Conservation (phyloP, 1,140 invertebrate species). For the Drosophila bipectinata region DNA sequence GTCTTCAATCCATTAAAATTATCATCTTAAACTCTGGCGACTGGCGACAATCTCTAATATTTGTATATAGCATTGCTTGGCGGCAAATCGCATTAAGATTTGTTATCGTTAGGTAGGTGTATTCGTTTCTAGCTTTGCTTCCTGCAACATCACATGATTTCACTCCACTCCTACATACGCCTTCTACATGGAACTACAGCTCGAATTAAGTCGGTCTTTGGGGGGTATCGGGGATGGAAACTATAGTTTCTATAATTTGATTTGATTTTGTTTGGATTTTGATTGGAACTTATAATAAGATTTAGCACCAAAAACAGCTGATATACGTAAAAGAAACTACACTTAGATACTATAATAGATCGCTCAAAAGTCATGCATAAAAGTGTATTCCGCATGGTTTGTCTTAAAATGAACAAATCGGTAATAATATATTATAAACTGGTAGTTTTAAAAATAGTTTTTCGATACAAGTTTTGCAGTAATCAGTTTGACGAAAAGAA, state of each 20-base stretch:
- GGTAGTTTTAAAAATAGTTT: slow-evolving; percentile 54
- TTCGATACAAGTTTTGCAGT: slow-evolving; percentile 21
- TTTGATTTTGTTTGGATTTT: slow-evolving; percentile 40
- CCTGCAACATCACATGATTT: slow-evolving; percentile 79
- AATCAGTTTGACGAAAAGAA: slow-evolving; percentile 48
- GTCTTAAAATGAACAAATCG: slow-evolving; percentile 60
- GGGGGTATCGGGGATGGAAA: slow-evolving; percentile 17
- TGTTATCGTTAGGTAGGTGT: slow-evolving; percentile 73
- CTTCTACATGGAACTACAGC: slow-evolving; percentile 19
- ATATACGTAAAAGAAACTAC: slow-evolving; percentile 70
- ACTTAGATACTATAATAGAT: slow-evolving; percentile 74
- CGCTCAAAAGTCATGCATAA: slow-evolving; percentile 62
- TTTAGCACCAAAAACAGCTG: slow-evolving; percentile 79
- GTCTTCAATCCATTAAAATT: slow-evolving; percentile 10
- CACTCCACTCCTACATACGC: slow-evolving; percentile 12
- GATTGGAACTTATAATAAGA: slow-evolving; percentile 59
- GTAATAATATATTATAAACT: slow-evolving; percentile 28
- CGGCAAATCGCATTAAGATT: slow-evolving; percentile 44
- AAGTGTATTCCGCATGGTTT: slow-evolving; percentile 39
- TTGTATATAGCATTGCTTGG: slow-evolving; percentile 40
- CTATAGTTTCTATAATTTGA: slow-evolving; percentile 33
- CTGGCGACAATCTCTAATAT: slow-evolving; percentile 39
- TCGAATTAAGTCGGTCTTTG: slow-evolving; percentile 6
- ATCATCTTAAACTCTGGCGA: slow-evolving; percentile 20
- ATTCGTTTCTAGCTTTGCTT: slow-evolving; percentile 81